phyloP scores from a whole-genome alignment of 64 coral and sea anemone species.

The Montipora foliosa region DNA sequence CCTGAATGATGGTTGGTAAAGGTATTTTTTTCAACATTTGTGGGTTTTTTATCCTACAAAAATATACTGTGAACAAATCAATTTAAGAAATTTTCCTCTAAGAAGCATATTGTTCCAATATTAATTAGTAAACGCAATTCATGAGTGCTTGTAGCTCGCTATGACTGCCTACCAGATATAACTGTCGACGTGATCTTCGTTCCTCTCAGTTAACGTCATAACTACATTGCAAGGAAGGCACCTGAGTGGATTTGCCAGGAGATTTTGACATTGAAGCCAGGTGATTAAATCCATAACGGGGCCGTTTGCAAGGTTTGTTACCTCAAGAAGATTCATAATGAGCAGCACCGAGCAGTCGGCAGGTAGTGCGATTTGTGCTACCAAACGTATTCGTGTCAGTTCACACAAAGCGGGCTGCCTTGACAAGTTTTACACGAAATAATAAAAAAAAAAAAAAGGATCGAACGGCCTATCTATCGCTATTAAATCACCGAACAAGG shows the following conservation, averaged over 20 bases:
- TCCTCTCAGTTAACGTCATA: not conserved
- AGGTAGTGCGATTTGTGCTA: not conserved
- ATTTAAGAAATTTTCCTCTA: too few relatives aligned
- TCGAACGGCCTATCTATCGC: not conserved
- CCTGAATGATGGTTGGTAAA: too few relatives aligned
- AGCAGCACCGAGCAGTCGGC: not conserved
- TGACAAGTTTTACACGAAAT: not conserved
- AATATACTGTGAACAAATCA: too few relatives aligned
- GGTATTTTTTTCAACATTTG: too few relatives aligned
- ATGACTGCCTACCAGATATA: too few relatives aligned
- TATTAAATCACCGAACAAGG: not conserved
- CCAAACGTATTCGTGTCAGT: not conserved
- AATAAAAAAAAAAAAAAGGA: not conserved
- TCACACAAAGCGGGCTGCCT: not conserved
- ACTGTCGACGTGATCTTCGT: not conserved
- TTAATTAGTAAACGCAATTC: too few relatives aligned
- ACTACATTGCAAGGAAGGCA: too few relatives aligned
- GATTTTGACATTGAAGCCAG: not conserved
- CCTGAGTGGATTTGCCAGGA: not conserved
- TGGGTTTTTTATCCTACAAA: too few relatives aligned
- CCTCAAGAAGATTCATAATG: not conserved
- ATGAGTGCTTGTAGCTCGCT: too few relatives aligned
- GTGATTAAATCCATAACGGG: not conserved
- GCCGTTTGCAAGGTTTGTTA: not conserved
- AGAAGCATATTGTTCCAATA: too few relatives aligned